Conservation (phyloP, 2,113 vertebrate genomes). For the Elgaria multicarinata region DNA sequence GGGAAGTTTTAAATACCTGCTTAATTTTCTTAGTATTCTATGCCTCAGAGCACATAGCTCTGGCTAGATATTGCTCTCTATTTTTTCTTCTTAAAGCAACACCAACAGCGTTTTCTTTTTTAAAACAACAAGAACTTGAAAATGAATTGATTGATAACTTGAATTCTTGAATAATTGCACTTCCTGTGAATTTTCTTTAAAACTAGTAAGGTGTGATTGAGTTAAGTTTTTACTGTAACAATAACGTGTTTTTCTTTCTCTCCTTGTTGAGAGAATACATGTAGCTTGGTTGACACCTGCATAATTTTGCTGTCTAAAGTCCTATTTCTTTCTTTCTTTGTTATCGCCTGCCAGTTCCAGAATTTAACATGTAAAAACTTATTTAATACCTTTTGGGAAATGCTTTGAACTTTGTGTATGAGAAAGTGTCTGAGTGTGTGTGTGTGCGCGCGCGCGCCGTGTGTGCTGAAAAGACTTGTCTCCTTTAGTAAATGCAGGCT, state of each 20-base stretch:
- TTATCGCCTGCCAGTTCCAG: conserved; percentile 1
- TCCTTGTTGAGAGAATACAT: background rate
- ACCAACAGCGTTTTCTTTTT: background rate
- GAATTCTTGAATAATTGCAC: background rate
- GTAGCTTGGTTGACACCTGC: background rate
- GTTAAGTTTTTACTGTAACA: background rate
- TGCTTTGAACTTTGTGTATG: conserved; percentile 3
- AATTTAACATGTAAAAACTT: conserved; percentile 4
- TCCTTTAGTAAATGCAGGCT: conserved; percentile 24
- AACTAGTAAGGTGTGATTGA: background rate
- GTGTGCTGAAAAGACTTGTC: background rate
- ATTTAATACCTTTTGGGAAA: background rate
- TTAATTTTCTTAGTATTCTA: background rate
- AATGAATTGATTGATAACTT: too few relatives aligned
- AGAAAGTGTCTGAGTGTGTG: too few relatives aligned
- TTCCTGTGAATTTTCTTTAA: background rate
- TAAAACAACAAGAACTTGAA: background rate
- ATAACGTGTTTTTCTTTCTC: background rate
- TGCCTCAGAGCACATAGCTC: background rate
- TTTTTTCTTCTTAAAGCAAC: background rate
- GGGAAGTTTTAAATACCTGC: background rate
- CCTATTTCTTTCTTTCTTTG: background rate
- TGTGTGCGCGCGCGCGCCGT: too few relatives aligned
- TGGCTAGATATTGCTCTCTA: background rate
- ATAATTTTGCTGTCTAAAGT: background rate